phyloP scores from a whole-genome alignment of 2,888 invertebrate genomes.

The Orthosia incerta region DNA sequence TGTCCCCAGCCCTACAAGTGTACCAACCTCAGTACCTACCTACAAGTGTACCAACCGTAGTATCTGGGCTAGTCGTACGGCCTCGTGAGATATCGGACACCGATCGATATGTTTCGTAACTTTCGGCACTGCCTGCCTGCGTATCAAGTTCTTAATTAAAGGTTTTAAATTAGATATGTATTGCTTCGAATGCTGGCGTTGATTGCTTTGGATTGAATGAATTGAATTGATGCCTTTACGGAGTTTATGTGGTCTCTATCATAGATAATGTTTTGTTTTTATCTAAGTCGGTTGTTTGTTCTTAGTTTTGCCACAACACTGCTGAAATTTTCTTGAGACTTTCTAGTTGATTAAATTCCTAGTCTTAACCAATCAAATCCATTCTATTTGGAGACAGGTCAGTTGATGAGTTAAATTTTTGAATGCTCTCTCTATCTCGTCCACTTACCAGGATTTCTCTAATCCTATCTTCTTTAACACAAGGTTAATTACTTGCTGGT shows the following conservation, averaged over 20 bases:
- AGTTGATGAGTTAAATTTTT: neutral
- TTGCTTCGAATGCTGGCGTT: conserved; percentile 25
- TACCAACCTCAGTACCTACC: conserved; percentile 25
- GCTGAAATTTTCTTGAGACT: neutral
- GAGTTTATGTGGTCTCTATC: neutral
- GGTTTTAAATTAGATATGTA: conserved; percentile 51
- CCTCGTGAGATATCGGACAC: conserved; percentile 66
- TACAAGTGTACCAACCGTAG: conserved; percentile 37
- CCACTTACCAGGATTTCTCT: neutral
- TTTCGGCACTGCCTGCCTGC: conserved; percentile 30
- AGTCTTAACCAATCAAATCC: too few species aligned
- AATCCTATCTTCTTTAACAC: neutral
- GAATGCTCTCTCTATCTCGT: neutral
- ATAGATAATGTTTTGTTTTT: neutral
- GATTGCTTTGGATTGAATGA: conserved; percentile 23
- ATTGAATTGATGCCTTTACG: neutral
- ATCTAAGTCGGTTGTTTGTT: neutral
- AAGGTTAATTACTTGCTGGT: neutral
- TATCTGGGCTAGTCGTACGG: conserved; percentile 55
- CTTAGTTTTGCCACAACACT: neutral
- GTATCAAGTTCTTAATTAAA: conserved; percentile 58
- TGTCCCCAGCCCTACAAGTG: conserved; percentile 40
- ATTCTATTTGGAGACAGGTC: neutral
- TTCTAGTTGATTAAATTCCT: neutral
- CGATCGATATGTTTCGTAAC: conserved; percentile 61